These are phyloP conservation scores for Heteromormyrus szaboi DNA, from an alignment of 2,797 vertebrate genomes.

Conservation along the genomic window DNA sequence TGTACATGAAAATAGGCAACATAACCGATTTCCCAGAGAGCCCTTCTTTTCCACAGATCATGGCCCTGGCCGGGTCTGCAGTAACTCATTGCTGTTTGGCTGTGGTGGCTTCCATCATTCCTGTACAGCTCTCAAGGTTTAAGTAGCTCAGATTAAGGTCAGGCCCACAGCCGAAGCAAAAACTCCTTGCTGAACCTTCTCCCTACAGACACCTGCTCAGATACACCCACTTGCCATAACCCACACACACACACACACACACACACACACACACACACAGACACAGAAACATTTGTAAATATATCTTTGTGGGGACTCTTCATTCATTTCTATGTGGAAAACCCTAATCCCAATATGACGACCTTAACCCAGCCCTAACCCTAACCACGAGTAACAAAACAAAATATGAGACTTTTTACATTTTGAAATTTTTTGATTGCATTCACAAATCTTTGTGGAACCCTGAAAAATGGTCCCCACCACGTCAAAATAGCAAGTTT, in stretches of 20 bases:
- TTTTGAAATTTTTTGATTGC: background rate
- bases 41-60: background rate
- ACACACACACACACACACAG: background rate
- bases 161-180: slow-evolving; percentile 3
- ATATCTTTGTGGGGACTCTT: background rate
- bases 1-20: background rate
- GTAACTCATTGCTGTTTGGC: background rate
- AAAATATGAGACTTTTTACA: background rate
- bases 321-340: background rate
- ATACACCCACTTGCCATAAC: background rate
- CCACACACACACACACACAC: background rate
- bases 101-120: background rate
- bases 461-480: background rate
- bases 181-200: background rate
- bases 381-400: background rate
- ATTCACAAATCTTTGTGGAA: background rate
- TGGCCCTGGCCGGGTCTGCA: background rate
- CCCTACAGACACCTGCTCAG: background rate
- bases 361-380: background rate
- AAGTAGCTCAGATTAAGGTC: slow-evolving; percentile 2
- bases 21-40: background rate
- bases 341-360: background rate
- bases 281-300: background rate
- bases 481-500: background rate
- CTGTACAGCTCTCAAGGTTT: background rate